Evolutionary conservation across 1,140 invertebrate species (phyloP), one percentile per base, ranked within the genome.

Genomic region (Cheumatopsyche charites): DNA sequence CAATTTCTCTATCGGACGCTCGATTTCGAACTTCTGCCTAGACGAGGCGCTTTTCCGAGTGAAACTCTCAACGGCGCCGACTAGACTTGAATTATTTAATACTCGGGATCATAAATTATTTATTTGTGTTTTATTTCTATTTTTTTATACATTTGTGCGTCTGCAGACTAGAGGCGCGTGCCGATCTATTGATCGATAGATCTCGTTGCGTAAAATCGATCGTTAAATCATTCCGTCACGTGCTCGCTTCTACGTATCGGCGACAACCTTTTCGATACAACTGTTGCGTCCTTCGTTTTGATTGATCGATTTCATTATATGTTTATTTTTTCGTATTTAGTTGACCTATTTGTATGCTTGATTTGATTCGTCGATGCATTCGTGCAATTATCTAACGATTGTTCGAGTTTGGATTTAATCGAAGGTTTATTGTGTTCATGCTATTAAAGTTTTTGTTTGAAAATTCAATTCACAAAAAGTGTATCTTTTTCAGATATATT

Each of bases 31-130:
- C 21, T 12, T 21, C 21, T 58, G 55, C 2, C 55, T 25, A 58
- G 55, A 58, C 55, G 17, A 11, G 19, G 3, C 55, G 55, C 55
- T 58, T 58, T 58, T 19, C 55, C 55, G 55, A 15, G 55, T 58
- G 55, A 58, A 58, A 58, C 23, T 58, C 23, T 21, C 23, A 25
- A 2, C 13, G 55, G 55, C 55, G 55, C 55, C 55, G 25, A 12
- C 23, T 19, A 17, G 23, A 58, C 23, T 58, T 58, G 12, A 58
- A 58, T 7, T 47, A n/a, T 47, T 47, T 47, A 47, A 47, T 47
- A 15, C 15, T n/a, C 15, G 15, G 3, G 15, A 47, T 3, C 13
- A 47, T 47, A 42, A 6, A 42, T 42, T n/a, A n/a, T n/a, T n/a
- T 47, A 47, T 47, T 47, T 47, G 13, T 15, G 43, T 12, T 7